Evolutionary conservation across 2,888 invertebrate species (phyloP), one percentile per base, ranked within the genome.

Genomic region (Exephanes ischioxanthus): DNA sequence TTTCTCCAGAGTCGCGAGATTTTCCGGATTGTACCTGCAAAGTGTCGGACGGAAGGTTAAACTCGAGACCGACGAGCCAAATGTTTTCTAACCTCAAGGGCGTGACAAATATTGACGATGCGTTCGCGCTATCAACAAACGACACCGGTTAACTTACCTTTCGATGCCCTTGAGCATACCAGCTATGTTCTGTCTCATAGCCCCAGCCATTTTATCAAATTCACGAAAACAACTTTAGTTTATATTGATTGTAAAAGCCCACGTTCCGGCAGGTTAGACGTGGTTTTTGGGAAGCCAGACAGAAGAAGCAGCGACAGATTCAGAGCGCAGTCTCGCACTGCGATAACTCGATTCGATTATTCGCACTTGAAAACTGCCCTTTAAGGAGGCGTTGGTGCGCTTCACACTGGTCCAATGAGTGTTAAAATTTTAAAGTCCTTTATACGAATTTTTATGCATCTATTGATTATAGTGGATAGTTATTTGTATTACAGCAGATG

Each of bases 21-120:
- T 99, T 85, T 99, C 98, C 26, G 99, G 99, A 94, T 99, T 99
- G 94, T 99, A 99, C 91, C 99, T 99, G 92, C 70, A 95, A 94
- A 71, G 67, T 26, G 61, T 67, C 76, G 41, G 53, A 48, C 76
- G 33, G 22, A 58, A 3, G 37, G 19, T 58, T 76, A 7, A 9
- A 48, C 7, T 22, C 33, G 37, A 3, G 58, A 37, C 48, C 58
- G 22, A 68, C 22, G 16, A 37, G 37, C 22, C 19, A 2, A 26
- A 33, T n/a, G 45, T 11, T 22, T 48, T 33, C 30, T 78, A 83
- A 76, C 81, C 81, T 51, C 45, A 19, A 81, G 82, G 68, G 55
- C 55, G 14, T 53, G 45, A 58, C 71, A 66, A 75, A 61, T 72
- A 19, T 66, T 37, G 22, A 51, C 30, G 16, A 22, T 70, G 53